Evolutionary conservation across 2,113 vertebrate species (phyloP), one percentile per base, ranked within the genome.

Genomic region (Crypturellus undulatus): DNA sequence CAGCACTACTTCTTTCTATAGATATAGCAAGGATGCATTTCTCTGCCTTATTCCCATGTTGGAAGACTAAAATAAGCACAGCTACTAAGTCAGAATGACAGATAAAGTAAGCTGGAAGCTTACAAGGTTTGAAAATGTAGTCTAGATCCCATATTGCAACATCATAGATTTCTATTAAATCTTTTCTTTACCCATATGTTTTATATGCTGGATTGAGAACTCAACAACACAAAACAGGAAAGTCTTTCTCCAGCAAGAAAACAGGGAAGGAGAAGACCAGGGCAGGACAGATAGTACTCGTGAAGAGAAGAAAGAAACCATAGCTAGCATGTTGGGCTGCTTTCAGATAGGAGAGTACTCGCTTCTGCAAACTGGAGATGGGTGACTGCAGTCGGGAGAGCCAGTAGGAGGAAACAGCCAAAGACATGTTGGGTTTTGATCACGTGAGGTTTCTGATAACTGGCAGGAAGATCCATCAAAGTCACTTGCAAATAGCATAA

Each of bases 281-380:
- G 30, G 30, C 12, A 22, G 34, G 36, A 20, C 8, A 81, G 47
- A 32, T 7, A 32, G 3, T 38, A 84, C 12, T 10, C 25, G 13
- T 58, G 25, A 78, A 78, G 51, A 91, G 13, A 34, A 75, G 5
- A 6, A 42, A 8, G 14, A 80, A 77, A 52, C 10, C 38, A 25
- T 7, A 6, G 5, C 42, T 5, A 17, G 26, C 36, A 65, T 75
- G 51, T 4, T 3, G 11, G 3, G 1, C 20, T 1, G 0, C 10
- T 45, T 84, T 40, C 26, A 45, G 54, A 19, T 65, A 56, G 36
- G 52, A 69, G 4, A 34, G 19, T 38, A 17, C 5, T 16, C 51
- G 18, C 21, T 32, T 1, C 12, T 82, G 36, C 22, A 34, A 85
- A 45, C 9, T 34, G 13, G 26, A 85, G 8, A n/a, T 28, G 20